Evolutionary conservation across 2,888 invertebrate genomes (phyloP), one percentile per base, ranked within the genome.

Genomic region (Metacarcinus magister): DNA sequence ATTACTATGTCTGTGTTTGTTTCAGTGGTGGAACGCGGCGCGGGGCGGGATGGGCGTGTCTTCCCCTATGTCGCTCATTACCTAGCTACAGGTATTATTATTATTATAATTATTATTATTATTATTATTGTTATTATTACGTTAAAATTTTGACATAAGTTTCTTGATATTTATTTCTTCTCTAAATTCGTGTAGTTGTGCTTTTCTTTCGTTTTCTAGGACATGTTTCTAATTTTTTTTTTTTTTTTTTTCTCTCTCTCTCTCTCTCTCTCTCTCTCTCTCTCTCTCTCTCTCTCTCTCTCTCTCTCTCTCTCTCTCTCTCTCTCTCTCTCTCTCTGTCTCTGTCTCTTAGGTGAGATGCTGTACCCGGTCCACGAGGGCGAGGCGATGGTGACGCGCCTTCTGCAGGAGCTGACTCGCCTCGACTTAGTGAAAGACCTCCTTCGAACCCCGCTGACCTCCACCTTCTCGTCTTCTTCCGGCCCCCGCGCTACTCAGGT

Each of bases 331-430:
- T 92, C 92, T 48, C 48, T 92, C 46, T 46, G 46, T 46, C n/a
- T 46, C 28, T 46, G 32, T 32, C 0, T 23, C 89, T n/a, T 90
- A 96, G 96, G 96, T n/a, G 96, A 96, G 95, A 95, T 96, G 94
- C 44, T 96, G 19, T 96, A 96, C 94, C 96, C 96, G 1, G 96
- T 93, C 13, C 96, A 96, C 92, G 96, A 96, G 87, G 96, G 96
- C 7, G 95, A 96, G 43, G 94, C 90, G 23, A 95, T 96, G 95
- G 96, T 96, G 39, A 93, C 82, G 8, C 96, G 96, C 46, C 94
- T 96, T 16, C 75, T 96, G 23, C 92, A 96, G 92, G 96, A 96
- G 75, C 48, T 96, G 93, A 96, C 96, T 82, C 95, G 95, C 32
- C 96, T 96, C 13, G 96, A 96, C 87, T 95, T 96, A 5, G 96